Evolutionary conservation across 2,113 vertebrate species (phyloP).

Genomic region (Bungarus multicinctus): DNA sequence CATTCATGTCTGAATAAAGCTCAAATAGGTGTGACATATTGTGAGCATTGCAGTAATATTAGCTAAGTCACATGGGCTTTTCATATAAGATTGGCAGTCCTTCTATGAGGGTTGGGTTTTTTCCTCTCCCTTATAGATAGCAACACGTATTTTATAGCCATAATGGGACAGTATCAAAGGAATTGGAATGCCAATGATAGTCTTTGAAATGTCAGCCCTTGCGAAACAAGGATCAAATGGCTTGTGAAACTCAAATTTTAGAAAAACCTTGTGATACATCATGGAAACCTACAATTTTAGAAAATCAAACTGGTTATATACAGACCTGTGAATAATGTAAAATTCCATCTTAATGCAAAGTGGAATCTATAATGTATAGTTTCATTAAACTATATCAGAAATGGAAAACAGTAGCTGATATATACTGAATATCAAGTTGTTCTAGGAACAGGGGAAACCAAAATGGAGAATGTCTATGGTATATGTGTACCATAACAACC

Average conservation of each 20-base stretch:
- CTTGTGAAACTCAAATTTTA: neutral
- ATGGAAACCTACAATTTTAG: neutral
- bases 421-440: neutral
- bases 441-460: neutral
- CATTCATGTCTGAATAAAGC: neutral
- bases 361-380: neutral
- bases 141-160: neutral
- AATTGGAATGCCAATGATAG: neutral
- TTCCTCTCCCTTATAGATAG: neutral
- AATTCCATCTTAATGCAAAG: neutral
- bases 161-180: neutral
- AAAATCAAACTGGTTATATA: no score
- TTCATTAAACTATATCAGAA: neutral
- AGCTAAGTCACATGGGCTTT: neutral
- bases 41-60: neutral
- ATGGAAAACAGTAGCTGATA: neutral
- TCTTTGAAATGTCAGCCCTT: neutral
- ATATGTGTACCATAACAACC: neutral
- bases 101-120: neutral
- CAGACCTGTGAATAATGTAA: neutral
- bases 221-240: neutral
- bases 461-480: neutral
- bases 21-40: neutral
- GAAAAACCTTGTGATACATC: neutral
- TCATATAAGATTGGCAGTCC: neutral